A percentile compares a stretch with the other conserved stretches of the same genome.
These are phyloP conservation scores for Leptodactylus fallax DNA, from an alignment of 2,797 vertebrate genomes.

Conservation along the genomic window DNA sequence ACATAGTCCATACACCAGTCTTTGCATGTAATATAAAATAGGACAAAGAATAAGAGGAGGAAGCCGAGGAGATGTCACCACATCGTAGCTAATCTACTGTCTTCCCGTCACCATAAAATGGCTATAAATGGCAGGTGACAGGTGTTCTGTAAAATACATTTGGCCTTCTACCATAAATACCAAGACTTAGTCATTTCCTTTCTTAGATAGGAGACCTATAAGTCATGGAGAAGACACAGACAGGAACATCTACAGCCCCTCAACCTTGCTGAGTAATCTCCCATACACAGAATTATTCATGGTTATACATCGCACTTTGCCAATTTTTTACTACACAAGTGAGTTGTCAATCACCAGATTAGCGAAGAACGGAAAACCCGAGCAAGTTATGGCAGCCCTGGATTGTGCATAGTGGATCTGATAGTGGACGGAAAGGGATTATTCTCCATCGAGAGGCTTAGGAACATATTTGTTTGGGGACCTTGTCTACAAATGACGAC, in stretches of 20 bases:
- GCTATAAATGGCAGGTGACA: neutral
- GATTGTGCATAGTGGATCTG: conserved; percentile 24
- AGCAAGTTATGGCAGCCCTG: conserved; percentile 40
- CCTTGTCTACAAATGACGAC: conserved; percentile 34
- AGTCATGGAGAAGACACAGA: neutral
- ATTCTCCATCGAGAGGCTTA: conserved; percentile 40
- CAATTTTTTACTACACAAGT: neutral
- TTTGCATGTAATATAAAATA: neutral
- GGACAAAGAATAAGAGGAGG: neutral
- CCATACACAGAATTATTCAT: neutral
- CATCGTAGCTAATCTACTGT: neutral
- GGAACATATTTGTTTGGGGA: conserved; percentile 32
- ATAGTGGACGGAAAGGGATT: conserved; percentile 30
- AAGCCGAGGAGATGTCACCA: neutral
- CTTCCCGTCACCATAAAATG: neutral
- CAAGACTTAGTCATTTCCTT: neutral
- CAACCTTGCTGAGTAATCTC: conserved; percentile 10
- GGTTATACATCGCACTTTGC: neutral
- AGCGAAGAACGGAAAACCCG: conserved; percentile 34
- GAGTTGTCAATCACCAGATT: conserved; percentile 30
- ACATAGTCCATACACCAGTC: neutral
- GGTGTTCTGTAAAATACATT: neutral
- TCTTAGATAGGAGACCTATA: neutral
- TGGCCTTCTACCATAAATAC: neutral
- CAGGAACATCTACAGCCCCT: neutral